Percentiles rank a stretch among this genome's conserved stretches.
Conservation (phyloP, 2,113 vertebrate genomes). For the Terrapene triunguis region DNA sequence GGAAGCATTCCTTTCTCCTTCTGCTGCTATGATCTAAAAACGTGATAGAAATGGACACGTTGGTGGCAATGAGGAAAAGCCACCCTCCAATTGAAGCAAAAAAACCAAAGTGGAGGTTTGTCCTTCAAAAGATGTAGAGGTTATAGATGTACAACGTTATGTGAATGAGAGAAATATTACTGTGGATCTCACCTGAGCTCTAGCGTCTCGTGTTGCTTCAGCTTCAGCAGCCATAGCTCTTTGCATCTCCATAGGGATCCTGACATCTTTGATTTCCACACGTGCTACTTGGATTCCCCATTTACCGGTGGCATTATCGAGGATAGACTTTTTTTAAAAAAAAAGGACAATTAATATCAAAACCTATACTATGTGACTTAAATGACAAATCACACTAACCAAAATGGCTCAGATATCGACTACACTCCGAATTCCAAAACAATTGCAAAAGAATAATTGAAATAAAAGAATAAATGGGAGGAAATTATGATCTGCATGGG, state of each 20-base stretch:
- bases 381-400: background rate
- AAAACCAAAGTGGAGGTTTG: background rate
- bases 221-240: constrained; percentile 91
- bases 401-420: background rate
- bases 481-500: background rate
- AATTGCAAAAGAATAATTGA: background rate
- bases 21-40: constrained; percentile 74
- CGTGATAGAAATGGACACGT: background rate
- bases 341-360: background rate
- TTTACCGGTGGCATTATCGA: constrained; percentile 82
- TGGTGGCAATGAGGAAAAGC: background rate
- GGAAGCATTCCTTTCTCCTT: constrained; percentile 88
- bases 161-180: background rate
- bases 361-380: rapidly evolving
- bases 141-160: background rate
- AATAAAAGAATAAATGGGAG: background rate
- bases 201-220: constrained; percentile 85
- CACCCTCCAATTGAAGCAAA: background rate
- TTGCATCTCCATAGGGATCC: constrained; percentile 88
- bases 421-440: background rate
- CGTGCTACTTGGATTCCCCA: constrained; percentile 90
- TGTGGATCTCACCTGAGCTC: constrained; percentile 83
- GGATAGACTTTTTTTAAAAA: constrained; percentile 76
- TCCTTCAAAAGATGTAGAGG: background rate
- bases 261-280: constrained; percentile 91